Evolutionary conservation across 2,888 invertebrate species (phyloP), one percentile per base, ranked within the genome.

Genomic region (Rhagophthalmus giganteus): DNA sequence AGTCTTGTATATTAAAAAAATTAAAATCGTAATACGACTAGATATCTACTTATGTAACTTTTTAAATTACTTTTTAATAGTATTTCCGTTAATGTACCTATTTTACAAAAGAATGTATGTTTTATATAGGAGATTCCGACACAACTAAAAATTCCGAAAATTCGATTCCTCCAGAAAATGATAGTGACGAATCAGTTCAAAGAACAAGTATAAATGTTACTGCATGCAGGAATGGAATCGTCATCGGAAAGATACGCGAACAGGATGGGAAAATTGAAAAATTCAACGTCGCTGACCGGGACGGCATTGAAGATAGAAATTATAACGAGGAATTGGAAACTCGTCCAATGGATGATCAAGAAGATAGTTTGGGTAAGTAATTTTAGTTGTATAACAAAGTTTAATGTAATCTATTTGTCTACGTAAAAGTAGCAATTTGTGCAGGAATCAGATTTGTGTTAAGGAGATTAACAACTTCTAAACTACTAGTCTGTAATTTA

Each of bases 281-380:
- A 27, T 9, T 8, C 2, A 27, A 27, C 27, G 5, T 5, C 8
- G 3, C 10, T 27, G 10, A 8, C 12, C 4, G 50, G 20, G 60
- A 60, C 10, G 58, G 54, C 9, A 49, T 47, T 12, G 61, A 62
- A 20, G 54, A 61, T 38, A 59, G 56, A 11, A 60, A 62, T 32
- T 56, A 57, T 9, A 39, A 44, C 20, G 39, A 20, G 13, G 41
- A 42, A 9, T n/a, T 28, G 9, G 34, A 47, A 14, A 32, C 31
- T 8, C 13, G 35, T 15, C 35, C 26, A 8, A 37, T 50, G 12
- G 50, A 54, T 12, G 50, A 54, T 32, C 38, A 50, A 16, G 54
- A 54, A 42, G 54, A 54, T 16, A 54, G 54, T 47, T 42, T 50
- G 24, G 54, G 54, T 54, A 37, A 50, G 54, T 49, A 16, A 10